Evolutionary conservation across 2,797 vertebrate species (phyloP).

Genomic region (Nannoperca australis): DNA sequence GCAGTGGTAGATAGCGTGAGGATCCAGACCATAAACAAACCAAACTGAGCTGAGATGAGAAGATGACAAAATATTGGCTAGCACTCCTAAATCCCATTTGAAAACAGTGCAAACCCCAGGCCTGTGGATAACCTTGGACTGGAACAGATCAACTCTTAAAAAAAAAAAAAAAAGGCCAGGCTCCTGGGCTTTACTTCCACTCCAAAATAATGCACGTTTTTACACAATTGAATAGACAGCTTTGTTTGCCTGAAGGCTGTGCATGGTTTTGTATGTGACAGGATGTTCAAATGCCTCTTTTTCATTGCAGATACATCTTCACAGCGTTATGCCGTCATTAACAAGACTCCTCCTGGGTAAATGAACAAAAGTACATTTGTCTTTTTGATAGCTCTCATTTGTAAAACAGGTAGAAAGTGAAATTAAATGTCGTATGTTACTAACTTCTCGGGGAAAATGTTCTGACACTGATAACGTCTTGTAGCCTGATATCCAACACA

Average conservation of each 20-base stretch:
- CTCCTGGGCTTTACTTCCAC: background rate
- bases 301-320: background rate
- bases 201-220: background rate
- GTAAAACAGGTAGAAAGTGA: background rate
- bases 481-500: background rate
- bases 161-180: too few species aligned
- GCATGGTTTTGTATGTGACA: background rate
- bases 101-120: constrained; percentile 21
- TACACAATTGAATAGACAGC: background rate
- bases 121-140: constrained; percentile 35
- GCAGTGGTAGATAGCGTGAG: constrained; percentile 39
- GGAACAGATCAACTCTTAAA: constrained; percentile 11
- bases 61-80: constrained; percentile 49
- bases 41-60: constrained; percentile 39
- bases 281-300: background rate
- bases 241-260: background rate
- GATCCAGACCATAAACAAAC: constrained; percentile 56
- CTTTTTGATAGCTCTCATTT: background rate
- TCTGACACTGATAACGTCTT: background rate
- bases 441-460: background rate
- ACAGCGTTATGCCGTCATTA: background rate
- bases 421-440: background rate
- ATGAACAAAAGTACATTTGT: background rate
- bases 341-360: background rate
- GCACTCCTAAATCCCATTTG: constrained; percentile 33